A percentile compares a stretch with the other conserved stretches of the same genome.
Evolutionary conservation across 2,888 invertebrate species (phyloP).

Genomic region (Dysmachus trigonus): DNA sequence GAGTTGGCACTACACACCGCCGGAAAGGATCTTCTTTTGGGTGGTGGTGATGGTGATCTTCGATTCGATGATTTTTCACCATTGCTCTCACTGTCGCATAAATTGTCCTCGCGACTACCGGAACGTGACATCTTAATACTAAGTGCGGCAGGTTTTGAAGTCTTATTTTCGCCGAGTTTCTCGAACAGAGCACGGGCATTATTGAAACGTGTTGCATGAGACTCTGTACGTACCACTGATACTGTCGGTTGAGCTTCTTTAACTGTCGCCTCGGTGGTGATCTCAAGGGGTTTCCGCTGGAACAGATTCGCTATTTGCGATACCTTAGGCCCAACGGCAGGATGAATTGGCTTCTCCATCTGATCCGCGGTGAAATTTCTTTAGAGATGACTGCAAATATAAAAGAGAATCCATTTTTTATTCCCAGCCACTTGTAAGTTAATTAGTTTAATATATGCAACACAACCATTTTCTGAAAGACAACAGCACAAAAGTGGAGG

Average conservation of each 20-base stretch:
- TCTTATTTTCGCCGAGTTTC: constrained; percentile 80
- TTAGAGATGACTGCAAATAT: constrained; percentile 17
- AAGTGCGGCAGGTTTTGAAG: constrained; percentile 55
- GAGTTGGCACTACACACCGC: constrained; percentile 56
- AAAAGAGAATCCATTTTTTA: not conserved
- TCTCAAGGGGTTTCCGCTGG: constrained; percentile 75
- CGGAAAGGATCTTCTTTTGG: constrained; percentile 23
- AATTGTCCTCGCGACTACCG: constrained; percentile 63
- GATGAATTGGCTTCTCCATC: constrained; percentile 72
- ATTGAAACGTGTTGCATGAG: constrained; percentile 90
- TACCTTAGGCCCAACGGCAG: constrained; percentile 79
- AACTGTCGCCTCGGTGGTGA: constrained; percentile 54
- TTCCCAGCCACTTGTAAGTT: not conserved
- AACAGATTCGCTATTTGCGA: constrained; percentile 92
- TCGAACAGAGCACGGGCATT: constrained; percentile 92
- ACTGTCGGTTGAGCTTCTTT: constrained; percentile 67
- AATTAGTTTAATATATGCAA: not conserved
- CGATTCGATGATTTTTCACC: constrained; percentile 55
- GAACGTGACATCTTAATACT: constrained; percentile 62
- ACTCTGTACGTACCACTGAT: constrained; percentile 84
- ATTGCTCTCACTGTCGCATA: constrained; percentile 60
- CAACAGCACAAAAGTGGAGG: not conserved
- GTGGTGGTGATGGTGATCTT: constrained; percentile 64
- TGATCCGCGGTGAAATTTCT: constrained; percentile 53
- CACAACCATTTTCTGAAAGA: constrained; percentile 2